Percentiles rank a stretch among this genome's conserved stretches.
phyloP scores from a whole-genome alignment of 1,140 invertebrate genomes.

The Pectinophora gossypiella region DNA sequence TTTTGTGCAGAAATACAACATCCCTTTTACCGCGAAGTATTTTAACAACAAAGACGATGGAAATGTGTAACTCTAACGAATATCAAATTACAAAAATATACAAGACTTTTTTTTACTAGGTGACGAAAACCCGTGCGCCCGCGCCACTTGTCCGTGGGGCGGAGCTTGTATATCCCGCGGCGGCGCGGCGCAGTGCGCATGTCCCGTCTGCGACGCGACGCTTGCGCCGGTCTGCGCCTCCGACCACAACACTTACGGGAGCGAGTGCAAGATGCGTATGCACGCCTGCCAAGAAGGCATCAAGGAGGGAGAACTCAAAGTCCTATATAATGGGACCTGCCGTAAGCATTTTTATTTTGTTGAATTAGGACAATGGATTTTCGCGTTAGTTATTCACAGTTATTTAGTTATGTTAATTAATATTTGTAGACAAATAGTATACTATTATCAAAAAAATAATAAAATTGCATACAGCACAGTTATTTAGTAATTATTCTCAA shows the following conservation, averaged over 20 bases:
- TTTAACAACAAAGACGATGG: too few relatives aligned
- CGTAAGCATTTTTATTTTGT: slow-evolving; percentile 49
- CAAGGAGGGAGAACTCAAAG: slow-evolving; percentile 44
- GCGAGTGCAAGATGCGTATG: slow-evolving; percentile 88
- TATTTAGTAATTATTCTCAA: too few relatives aligned
- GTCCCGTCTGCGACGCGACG: slow-evolving; percentile 88
- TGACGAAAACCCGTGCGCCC: slow-evolving; percentile 79
- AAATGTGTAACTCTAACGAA: too few relatives aligned
- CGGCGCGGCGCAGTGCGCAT: slow-evolving; percentile 86
- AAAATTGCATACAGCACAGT: too few relatives aligned
- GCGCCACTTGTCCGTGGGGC: slow-evolving; percentile 83
- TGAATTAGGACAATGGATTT: too few relatives aligned
- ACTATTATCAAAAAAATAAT: too few relatives aligned
- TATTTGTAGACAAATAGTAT: too few relatives aligned
- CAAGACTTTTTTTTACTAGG: slow-evolving; percentile 22
- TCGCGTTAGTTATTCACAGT: too few relatives aligned
- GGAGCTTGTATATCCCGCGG: slow-evolving; percentile 85
- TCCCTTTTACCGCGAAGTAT: too few relatives aligned
- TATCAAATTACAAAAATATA: background rate
- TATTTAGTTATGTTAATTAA: too few relatives aligned
- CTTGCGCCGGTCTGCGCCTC: slow-evolving; percentile 90
- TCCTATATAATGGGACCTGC: slow-evolving; percentile 60
- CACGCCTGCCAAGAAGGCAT: slow-evolving; percentile 81
- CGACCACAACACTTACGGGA: slow-evolving; percentile 91
- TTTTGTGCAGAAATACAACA: too few relatives aligned